These are phyloP conservation scores for Zosterops hypoxanthus DNA, from an alignment of 2,113 vertebrate genomes.

Conservation along the genomic window DNA sequence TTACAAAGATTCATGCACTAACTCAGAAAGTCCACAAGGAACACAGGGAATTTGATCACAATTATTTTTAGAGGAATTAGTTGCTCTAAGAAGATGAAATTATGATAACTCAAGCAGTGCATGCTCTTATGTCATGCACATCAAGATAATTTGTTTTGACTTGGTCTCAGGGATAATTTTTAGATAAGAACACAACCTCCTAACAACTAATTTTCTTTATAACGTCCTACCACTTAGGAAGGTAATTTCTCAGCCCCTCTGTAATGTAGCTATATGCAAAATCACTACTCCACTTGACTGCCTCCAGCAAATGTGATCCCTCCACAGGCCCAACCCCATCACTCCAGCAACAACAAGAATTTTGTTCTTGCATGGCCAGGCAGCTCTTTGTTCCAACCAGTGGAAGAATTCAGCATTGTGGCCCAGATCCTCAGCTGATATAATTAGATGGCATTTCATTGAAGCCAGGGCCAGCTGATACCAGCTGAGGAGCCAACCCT, in stretches of 20 bases:
- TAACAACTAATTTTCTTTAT: neutral
- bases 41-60: neutral
- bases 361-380: conserved; percentile 23
- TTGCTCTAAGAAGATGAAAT: neutral
- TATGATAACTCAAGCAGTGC: neutral
- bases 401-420: conserved; percentile 49
- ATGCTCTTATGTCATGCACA: neutral
- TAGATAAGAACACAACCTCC: neutral
- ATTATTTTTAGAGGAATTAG: neutral
- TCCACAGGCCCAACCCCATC: neutral
- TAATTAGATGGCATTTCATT: conserved; percentile 26
- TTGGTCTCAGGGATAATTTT: conserved; percentile 12
- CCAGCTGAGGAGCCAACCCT: conserved; percentile 16
- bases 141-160: conserved; percentile 30
- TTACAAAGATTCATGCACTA: neutral
- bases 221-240: neutral
- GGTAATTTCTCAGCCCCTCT: neutral
- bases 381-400: conserved; percentile 22
- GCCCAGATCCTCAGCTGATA: conserved; percentile 41
- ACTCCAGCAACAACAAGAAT: neutral
- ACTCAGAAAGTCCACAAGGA: neutral
- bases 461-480: neutral
- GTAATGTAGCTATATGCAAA: neutral
- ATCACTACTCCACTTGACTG: neutral
- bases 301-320: neutral